Evolutionary conservation across 2,113 vertebrate genomes (phyloP), one percentile per base, ranked within the genome.

Genomic region (Ictalurus furcatus): DNA sequence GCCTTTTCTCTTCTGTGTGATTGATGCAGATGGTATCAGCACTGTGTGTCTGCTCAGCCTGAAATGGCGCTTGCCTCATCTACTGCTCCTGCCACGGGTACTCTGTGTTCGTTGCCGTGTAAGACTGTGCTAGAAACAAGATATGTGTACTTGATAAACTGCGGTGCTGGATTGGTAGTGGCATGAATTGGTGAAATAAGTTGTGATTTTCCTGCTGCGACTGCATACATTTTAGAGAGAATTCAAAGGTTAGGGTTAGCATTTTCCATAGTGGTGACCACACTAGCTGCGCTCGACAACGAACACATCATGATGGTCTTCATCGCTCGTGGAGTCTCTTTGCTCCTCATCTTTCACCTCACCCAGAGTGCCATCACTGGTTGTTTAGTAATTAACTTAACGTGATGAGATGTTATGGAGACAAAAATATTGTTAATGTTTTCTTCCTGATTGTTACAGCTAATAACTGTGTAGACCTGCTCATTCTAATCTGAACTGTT

Each of bases 21-120:
- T 67, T 48, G 82, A 84, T 83, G 23, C 48, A 5, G 78, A 58
- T 65, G 48, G 67, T 82, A 54, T 90, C 87, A 82, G 59, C 34
- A 48, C 82, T 19, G 59, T 58, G 74, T 52, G n/a, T 71, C 58
- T 63, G 23, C 84, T 83, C 37, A 74, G 86, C 74, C 74, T 85
- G 81, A 85, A 80, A 74, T 34, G 54, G 54, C 52, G 12, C 63
- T 21, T 79, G 61, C 59, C 19, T 67, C 37, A 69, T 71, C 19
- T 11, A 54, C 28, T 40, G 63, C 40, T 83, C 19, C 65, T 76
- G 56, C 59, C 48, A 17, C 0, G 6, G 1, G 58, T 79, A 34
- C 63, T 48, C 63, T 48, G 30, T 86, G 69, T 84, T 89, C 37
- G 19, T 82, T 82, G 56, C 54, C 2, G 30, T 1, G 3, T 56